Evolutionary conservation across 2,797 vertebrate species (phyloP).

Genomic region (Syngnathus rostellatus): DNA sequence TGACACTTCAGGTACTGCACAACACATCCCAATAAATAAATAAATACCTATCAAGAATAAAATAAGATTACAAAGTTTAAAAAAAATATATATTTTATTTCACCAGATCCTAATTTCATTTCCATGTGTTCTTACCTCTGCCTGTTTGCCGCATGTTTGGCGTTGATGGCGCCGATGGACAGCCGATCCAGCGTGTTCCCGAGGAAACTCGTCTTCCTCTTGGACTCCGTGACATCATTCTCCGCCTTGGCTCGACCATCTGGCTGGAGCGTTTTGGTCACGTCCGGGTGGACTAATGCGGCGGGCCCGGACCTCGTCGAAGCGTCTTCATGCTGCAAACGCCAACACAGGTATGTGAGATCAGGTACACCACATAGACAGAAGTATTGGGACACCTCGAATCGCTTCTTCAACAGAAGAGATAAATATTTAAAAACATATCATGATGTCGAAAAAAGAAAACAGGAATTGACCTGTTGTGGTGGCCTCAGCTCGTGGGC

Average conservation of each 20-base stretch:
- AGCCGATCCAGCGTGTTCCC: constrained; percentile 83
- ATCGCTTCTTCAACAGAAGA: no score
- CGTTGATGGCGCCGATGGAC: constrained; percentile 69
- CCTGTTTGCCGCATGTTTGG: constrained; percentile 71
- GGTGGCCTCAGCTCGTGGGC: constrained; percentile 38
- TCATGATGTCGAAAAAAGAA: no score
- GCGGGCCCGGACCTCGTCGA: constrained; percentile 10
- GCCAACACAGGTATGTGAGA: neutral
- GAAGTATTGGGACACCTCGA: no score
- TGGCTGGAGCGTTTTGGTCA: constrained; percentile 64
- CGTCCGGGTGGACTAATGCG: constrained; percentile 40
- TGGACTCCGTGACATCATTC: constrained; percentile 83
- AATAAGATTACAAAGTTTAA: neutral
- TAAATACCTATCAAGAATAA: neutral
- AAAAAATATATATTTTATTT: neutral
- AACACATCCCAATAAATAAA: no score
- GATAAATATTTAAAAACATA: no score
- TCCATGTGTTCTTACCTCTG: neutral
- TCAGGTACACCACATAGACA: neutral
- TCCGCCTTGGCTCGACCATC: constrained; percentile 74
- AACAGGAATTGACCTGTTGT: constrained; percentile 59
- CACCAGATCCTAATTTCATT: neutral
- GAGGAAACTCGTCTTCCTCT: constrained; percentile 83
- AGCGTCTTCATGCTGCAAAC: neutral
- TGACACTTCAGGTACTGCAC: neutral